These are phyloP conservation scores for Mactromeris polynyma DNA, from an alignment of 2,888 invertebrate species.

Conservation along the genomic window DNA sequence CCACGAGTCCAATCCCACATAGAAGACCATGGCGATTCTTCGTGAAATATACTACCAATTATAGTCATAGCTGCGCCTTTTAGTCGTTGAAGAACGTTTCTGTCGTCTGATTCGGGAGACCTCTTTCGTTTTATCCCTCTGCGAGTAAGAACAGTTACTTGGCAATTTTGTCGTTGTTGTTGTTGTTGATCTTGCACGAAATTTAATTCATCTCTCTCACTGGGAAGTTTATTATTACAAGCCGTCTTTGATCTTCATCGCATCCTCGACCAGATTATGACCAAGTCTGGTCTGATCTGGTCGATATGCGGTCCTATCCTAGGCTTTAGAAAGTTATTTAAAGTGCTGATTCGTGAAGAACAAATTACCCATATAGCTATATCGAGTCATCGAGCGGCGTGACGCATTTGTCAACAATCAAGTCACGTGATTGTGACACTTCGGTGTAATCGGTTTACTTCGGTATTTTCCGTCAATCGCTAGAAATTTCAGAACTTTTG, in stretches of 20 bases:
- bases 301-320: constrained; percentile 43
- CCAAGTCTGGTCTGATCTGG: constrained; percentile 52
- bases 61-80: constrained; percentile 52
- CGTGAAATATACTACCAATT: constrained; percentile 25
- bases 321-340: neutral
- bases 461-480: too few relatives aligned
- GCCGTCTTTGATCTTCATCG: constrained; percentile 31
- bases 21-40: constrained; percentile 24
- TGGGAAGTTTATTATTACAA: neutral
- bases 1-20: constrained; percentile 28
- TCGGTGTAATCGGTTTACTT: too few relatives aligned
- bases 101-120: neutral
- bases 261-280: constrained; percentile 52
- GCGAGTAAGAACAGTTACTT: neutral
- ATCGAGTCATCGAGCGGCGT: neutral
- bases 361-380: neutral
- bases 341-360: neutral
- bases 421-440: constrained; percentile 27
- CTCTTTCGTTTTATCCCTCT: constrained; percentile 38
- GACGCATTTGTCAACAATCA: constrained; percentile 28
- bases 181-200: neutral
- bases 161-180: neutral
- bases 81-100: constrained; percentile 21
- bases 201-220: neutral
- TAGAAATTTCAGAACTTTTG: too few relatives aligned